Evolutionary conservation across 2,797 vertebrate species (phyloP), one percentile per base, ranked within the genome.

Genomic region (Scolopax rusticola): DNA sequence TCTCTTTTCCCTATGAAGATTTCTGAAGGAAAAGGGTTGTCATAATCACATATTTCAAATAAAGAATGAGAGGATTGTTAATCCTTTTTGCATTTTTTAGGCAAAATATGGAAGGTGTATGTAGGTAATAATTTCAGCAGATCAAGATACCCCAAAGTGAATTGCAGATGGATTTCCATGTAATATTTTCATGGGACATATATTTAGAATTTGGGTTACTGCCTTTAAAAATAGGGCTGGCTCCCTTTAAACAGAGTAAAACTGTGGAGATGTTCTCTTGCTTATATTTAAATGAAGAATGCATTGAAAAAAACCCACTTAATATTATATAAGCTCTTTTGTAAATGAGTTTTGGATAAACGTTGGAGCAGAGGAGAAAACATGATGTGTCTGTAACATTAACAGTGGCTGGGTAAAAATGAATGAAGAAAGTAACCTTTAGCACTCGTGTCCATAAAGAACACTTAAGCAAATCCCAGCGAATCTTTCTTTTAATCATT

Each of bases 291-390:
- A 97, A 97, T 92, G 95, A 96, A 89, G 95, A 90, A 89, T 83
- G 50, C 90, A 80, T 74, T 71, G 60, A 57, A 78, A 92, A 2
- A 24, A 80, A 48, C 9, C 64, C 91, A 65, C 96, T 97, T 97
- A 96, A 97, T 98, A 97, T 97, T 96, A 97, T 96, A 97, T 97
- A 81, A 83, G 93, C 92, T 95, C 89, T 96, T 97, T 97, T 97
- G 97, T 84, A 98, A 98, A 97, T 97, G 97, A 98, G 96, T 97
- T 97, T 92, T 97, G 96, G 97, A 96, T 97, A 98, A 98, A 98
- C 96, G 96, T 93, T 96, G 65, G 47, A 90, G 92, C 90, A 65
- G 84, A 94, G 97, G 96, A 95, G 95, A 96, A 97, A 97, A 90
- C 95, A 97, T 89, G 97, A 96, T 45, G 96, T 96, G 91, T 90